Evolutionary conservation across 2,888 invertebrate species (phyloP), one percentile per base, ranked within the genome.

Genomic region (Trissoscelio sp.): DNA sequence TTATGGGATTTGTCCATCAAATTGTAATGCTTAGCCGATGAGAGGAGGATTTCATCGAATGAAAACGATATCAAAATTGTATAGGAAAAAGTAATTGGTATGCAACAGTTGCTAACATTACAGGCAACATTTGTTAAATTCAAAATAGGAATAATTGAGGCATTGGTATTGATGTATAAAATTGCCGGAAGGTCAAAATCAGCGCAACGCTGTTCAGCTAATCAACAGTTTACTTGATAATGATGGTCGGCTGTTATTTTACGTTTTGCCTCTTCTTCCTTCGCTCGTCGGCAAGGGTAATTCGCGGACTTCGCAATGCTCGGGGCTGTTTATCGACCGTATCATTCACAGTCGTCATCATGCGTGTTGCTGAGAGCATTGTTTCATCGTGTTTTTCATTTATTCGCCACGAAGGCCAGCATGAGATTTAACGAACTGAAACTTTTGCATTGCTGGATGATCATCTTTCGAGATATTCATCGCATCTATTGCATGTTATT

Each of bases 291-390:
- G 82, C 79, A 75, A 79, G 79, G 79, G 82, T 82, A 79, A 82
- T 82, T 77, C 79, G 79, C 67, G 79, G 75, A 75, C 72, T 53
- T 75, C 75, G 48, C 60, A 58, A 58, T 57, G 81, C 82, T 79
- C 79, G 82, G 79, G 79, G 79, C 82, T 82, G 79, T 82, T 79
- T 79, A 82, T 82, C 82, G 79, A 82, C 79, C 79, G 79, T 72
- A 79, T 82, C 82, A 82, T 70, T 72, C 82, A 78, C 73, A 70
- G 70, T 79, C 75, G 79, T 82, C 82, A 79, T 82, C 82, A 74
- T 70, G 74, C 79, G 79, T 75, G 74, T 69, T 62, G 73, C 77
- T 73, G 66, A 62, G 78, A 81, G 78, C 72, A 78, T 78, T 73
- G 78, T 81, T 66, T 66, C 72, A 66, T 66, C 74, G 80, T 64